A percentile compares a stretch with the other conserved stretches of the same genome.
Conservation (phyloP, 2,797 vertebrate genomes). For the Cheirogaleus major region DNA sequence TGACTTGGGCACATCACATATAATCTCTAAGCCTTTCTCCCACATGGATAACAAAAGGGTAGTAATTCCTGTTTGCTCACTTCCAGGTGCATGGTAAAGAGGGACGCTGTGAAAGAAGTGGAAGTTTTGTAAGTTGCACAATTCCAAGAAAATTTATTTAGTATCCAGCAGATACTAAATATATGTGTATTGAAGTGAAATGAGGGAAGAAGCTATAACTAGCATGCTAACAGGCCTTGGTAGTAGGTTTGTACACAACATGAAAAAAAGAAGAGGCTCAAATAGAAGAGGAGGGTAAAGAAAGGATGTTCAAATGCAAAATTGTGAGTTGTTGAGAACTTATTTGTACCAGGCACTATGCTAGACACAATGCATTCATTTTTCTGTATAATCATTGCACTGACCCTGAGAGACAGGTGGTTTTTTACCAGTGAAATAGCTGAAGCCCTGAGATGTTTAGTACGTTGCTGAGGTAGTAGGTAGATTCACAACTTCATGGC, state of each 20-base stretch:
- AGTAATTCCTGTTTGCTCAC: not conserved
- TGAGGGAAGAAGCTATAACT: not conserved
- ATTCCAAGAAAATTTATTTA: not conserved
- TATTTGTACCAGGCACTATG: not conserved
- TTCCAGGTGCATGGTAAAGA: not conserved
- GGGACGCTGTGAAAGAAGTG: not conserved
- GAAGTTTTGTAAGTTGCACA: not conserved
- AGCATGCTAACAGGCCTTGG: not conserved
- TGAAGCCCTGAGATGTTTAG: not conserved
- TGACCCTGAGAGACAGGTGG: not conserved
- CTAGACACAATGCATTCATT: not conserved
- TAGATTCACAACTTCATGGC: not conserved
- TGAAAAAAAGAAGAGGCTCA: not conserved
- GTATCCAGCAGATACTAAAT: not conserved
- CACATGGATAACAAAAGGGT: not conserved
- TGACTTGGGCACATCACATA: not conserved
- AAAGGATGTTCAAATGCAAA: not conserved
- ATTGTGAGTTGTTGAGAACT: not conserved
- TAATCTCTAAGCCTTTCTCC: not conserved
- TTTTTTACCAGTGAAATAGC: not conserved
- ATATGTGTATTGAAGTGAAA: not conserved
- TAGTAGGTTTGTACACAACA: not conserved
- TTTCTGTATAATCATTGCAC: not conserved
- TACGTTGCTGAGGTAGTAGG: not conserved
- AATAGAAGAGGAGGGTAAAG: not conserved